Percentiles rank a stretch among this genome's conserved stretches.
phyloP scores from a whole-genome alignment of 2,113 vertebrate genomes.

The Mustela nigripes region DNA sequence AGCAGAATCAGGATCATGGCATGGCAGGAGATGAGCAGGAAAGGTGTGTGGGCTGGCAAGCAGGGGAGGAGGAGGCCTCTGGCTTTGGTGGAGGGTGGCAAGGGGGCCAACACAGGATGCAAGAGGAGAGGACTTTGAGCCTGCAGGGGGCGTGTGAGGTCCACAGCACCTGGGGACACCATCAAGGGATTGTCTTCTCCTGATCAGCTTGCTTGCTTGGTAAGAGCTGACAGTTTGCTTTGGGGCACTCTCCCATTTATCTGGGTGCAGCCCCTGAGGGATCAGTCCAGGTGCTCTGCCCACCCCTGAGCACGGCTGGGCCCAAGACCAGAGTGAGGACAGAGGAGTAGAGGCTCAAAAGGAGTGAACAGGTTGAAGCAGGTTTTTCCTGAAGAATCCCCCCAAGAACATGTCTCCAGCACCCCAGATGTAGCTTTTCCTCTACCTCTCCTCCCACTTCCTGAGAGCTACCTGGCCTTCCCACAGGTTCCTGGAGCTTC shows the following conservation, averaged over 20 bases:
- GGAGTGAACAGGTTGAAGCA: background rate
- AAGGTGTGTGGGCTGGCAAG: background rate
- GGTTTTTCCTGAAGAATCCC: background rate
- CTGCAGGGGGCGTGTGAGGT: fast-evolving
- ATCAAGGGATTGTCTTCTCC: background rate
- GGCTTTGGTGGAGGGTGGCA: background rate
- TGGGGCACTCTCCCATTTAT: background rate
- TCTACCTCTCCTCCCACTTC: background rate
- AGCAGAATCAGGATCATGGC: background rate
- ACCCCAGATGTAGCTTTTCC: background rate
- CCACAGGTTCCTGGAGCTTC: fast-evolving
- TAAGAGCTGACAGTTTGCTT: background rate
- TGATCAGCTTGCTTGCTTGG: background rate
- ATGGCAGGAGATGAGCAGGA: background rate
- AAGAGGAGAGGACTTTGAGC: fast-evolving
- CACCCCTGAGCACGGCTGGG: background rate
- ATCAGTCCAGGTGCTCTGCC: background rate
- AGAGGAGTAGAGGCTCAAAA: background rate
- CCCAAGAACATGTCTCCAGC: background rate
- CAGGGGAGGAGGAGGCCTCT: background rate
- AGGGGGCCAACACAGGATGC: background rate
- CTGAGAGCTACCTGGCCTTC: background rate
- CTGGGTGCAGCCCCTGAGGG: fast-evolving
- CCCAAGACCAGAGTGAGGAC: background rate
- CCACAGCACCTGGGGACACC: background rate